Evolutionary conservation across 2,797 vertebrate genomes (phyloP), one percentile per base, ranked within the genome.

Genomic region (Falco naumanni): DNA sequence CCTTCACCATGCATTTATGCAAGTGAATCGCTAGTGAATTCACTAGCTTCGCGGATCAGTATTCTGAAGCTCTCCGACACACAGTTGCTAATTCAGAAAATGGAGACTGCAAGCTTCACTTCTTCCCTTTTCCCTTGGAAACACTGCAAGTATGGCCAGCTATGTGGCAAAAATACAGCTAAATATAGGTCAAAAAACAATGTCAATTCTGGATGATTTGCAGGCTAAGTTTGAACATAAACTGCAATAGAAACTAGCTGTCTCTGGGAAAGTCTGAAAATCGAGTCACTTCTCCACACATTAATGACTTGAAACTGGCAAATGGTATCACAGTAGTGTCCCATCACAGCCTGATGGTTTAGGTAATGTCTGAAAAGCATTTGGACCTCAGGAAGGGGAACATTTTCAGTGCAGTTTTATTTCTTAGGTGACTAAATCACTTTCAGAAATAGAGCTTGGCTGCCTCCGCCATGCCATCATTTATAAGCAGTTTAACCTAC

Each of bases 291-390:
- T 89, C 66, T 74, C 60, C 61, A 61, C 51, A 65, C 21, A 41
- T 69, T 86, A 90, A 87, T 26, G 54, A 72, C 63, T 80, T 72
- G 76, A 57, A 95, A 48, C 61, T 56, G 65, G 91, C 84, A 92
- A 53, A 59, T 5, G 39, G 87, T 28, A 95, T 57, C 60, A n/a
- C 25, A 51, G 82, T 5, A 77, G 51, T 91, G 77, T 84, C 92
- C 90, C 70, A 54, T 82, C 81, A 50, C 66, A 89, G 80, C 65
- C 79, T 43, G 78, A 77, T 34, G 43, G 80, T 89, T 97, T 96
- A 96, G 95, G 94, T 95, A 97, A 96, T 90, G 93, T 96, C 93
- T 96, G 95, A 87, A 86, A 91, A 93, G 37, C 9, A 1, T 65
- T 70, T 91, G 90, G 89, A 77, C 10, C 68, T 37, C 70, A 33